phyloP scores from a whole-genome alignment of 2,797 vertebrate species.

The Columba guinea region DNA sequence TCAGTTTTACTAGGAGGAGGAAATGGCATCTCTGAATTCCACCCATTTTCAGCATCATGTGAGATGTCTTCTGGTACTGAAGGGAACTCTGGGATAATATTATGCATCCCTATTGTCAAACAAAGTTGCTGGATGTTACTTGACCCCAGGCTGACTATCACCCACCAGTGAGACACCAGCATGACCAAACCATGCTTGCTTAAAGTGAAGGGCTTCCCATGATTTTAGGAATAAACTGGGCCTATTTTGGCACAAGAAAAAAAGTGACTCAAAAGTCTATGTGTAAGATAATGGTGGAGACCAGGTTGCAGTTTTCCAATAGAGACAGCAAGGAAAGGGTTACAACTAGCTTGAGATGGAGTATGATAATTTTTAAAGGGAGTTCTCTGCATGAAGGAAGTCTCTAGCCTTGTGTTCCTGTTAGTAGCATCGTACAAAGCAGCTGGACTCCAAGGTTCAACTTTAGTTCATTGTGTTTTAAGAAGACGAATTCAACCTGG shows the following conservation, averaged over 20 bases:
- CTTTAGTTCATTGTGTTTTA: background rate
- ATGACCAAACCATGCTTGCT: background rate
- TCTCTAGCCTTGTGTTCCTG: background rate
- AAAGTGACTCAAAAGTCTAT: background rate
- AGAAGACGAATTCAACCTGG: background rate
- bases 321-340: background rate
- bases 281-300: background rate
- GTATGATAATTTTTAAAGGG: background rate
- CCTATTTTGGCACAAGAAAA: background rate
- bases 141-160: background rate
- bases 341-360: background rate
- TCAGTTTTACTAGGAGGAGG: background rate
- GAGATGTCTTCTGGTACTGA: background rate
- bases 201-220: background rate
- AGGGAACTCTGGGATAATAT: background rate
- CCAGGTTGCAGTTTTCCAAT: background rate
- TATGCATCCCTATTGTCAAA: background rate
- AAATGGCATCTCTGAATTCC: background rate
- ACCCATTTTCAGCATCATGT: background rate
- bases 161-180: background rate
- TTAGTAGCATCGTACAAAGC: background rate
- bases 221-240: background rate
- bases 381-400: background rate
- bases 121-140: background rate
- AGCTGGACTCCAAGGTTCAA: background rate